phyloP scores from a whole-genome alignment of 2,888 invertebrate species.

The Spodoptera exigua region DNA sequence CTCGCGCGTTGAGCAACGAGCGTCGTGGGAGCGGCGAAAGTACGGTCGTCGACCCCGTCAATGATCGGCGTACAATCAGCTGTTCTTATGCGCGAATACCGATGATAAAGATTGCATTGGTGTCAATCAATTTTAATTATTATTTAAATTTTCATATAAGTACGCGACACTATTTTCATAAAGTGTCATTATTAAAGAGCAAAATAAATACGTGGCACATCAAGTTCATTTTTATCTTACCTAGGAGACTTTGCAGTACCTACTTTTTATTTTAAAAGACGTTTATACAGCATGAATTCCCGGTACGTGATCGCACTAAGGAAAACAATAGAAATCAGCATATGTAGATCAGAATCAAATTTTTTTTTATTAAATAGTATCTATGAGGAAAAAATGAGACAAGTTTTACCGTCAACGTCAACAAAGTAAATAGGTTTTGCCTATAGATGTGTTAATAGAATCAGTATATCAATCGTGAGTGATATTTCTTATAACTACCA shows the following conservation, averaged over 20 bases:
- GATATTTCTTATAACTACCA: slow-evolving; percentile 3
- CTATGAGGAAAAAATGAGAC: slow-evolving; percentile 37
- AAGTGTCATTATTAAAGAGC: neutral
- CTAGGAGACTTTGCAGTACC: too few relatives aligned
- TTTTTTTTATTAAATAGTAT: too few relatives aligned
- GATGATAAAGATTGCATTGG: slow-evolving; percentile 64
- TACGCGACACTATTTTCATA: slow-evolving; percentile 11
- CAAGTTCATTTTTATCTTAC: too few relatives aligned
- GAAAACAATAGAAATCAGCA: slow-evolving; percentile 69
- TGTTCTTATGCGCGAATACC: slow-evolving; percentile 79
- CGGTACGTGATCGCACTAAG: slow-evolving; percentile 66
- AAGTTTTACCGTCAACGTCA: slow-evolving; percentile 20
- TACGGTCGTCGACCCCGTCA: slow-evolving; percentile 83
- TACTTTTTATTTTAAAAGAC: too few relatives aligned
- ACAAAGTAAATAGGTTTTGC: slow-evolving; percentile 13
- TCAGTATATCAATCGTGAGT: slow-evolving; percentile 14
- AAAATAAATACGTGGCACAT: too few relatives aligned
- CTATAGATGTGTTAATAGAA: slow-evolving; percentile 20
- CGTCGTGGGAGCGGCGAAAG: slow-evolving; percentile 87
- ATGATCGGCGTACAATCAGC: slow-evolving; percentile 82
- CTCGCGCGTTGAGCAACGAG: slow-evolving; percentile 76
- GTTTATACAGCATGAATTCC: slow-evolving; percentile 19
- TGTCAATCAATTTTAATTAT: slow-evolving; percentile 60
- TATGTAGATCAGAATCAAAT: too few relatives aligned
- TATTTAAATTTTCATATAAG: slow-evolving; percentile 34